Conservation (phyloP, 1,140 invertebrate genomes). For the Drosophila ogumai region DNA sequence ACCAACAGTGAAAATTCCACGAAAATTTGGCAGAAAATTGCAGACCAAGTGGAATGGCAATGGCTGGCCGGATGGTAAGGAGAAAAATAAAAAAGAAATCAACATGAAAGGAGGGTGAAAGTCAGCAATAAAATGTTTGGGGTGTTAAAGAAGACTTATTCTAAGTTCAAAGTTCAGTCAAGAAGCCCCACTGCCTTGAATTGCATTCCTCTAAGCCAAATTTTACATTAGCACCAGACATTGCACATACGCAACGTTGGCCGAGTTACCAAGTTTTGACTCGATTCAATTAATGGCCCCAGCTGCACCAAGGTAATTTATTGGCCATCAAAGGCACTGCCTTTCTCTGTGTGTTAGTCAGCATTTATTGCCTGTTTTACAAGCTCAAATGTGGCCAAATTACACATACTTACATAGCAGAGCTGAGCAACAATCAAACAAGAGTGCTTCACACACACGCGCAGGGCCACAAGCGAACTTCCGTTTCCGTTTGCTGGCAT, state of each 20-base stretch:
- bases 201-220: constrained; percentile 29
- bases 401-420: constrained; percentile 28
- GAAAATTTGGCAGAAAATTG: constrained; percentile 28
- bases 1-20: constrained; percentile 33
- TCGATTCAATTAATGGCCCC: constrained; percentile 63
- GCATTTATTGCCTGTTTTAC: constrained; percentile 72
- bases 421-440: constrained; percentile 62
- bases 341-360: constrained; percentile 21
- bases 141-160: background rate
- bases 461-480: constrained; percentile 30
- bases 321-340: constrained; percentile 42
- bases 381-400: constrained; percentile 57
- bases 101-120: constrained; percentile 2
- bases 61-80: constrained; percentile 9
- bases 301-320: constrained; percentile 62
- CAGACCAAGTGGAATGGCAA: constrained; percentile 44
- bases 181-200: constrained; percentile 28
- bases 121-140: constrained; percentile 7
- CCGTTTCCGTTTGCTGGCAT: constrained; percentile 69
- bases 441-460: constrained; percentile 19
- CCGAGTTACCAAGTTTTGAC: constrained; percentile 12
- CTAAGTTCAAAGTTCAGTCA: constrained; percentile 45
- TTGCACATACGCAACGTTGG: constrained; percentile 54
- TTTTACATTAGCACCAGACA: constrained; percentile 24
- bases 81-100: constrained; percentile 21